Conservation (phyloP, 2,113 vertebrate genomes). For the Ceyx melanurus region DNA sequence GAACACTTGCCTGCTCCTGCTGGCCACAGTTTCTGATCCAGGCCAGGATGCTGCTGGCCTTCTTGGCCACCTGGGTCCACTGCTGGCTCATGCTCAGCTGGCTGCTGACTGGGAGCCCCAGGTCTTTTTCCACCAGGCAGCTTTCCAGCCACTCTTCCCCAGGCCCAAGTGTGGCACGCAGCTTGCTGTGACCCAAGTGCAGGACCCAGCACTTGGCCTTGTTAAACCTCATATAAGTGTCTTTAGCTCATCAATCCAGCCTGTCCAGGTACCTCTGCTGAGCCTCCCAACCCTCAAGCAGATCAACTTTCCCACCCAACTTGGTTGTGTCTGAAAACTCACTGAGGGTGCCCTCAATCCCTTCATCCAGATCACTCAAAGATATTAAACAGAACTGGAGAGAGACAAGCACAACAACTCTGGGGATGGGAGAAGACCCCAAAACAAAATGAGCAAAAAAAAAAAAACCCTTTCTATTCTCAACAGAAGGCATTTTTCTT, state of each 20-base stretch:
- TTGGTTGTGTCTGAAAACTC: background rate
- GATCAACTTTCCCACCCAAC: background rate
- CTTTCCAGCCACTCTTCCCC: background rate
- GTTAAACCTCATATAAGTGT: background rate
- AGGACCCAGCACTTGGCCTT: background rate
- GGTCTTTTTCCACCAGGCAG: background rate
- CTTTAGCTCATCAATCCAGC: background rate
- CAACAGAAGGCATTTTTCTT: constrained; percentile 37
- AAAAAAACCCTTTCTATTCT: background rate
- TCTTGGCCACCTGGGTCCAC: background rate
- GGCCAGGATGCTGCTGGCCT: background rate
- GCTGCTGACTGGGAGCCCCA: fast-evolving
- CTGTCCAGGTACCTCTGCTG: background rate
- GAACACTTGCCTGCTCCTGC: background rate
- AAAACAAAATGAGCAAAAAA: background rate
- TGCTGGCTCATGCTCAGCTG: background rate
- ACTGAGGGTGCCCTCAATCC: background rate
- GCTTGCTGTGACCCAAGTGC: background rate
- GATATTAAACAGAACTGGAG: background rate
- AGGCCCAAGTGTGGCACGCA: background rate
- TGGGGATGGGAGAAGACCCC: background rate
- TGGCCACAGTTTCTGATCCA: background rate
- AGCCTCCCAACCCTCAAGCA: background rate
- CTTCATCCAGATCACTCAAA: background rate
- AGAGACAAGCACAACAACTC: background rate